These are phyloP conservation scores for Nixonia krombeini DNA, from an alignment of 1,140 invertebrate genomes.

Conservation along the genomic window DNA sequence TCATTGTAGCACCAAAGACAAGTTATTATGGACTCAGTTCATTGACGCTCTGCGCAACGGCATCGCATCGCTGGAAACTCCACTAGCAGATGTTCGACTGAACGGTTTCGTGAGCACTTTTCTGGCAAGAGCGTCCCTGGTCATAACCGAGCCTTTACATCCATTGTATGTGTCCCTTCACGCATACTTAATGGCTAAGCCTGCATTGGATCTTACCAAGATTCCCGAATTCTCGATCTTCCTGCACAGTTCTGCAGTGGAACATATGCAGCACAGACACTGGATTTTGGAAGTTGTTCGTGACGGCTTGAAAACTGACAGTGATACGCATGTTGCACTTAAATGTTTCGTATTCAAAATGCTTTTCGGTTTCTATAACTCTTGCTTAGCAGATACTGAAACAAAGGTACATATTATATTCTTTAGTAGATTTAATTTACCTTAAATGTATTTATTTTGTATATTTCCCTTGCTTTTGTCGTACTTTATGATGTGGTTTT, in stretches of 20 bases:
- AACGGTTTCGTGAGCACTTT: conserved; percentile 80
- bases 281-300: conserved; percentile 80
- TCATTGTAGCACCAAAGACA: conserved; percentile 71
- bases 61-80: conserved; percentile 53
- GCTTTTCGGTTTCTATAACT: conserved; percentile 72
- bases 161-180: conserved; percentile 79
- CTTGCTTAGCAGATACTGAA: conserved; percentile 61
- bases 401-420: no score
- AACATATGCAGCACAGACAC: conserved; percentile 73
- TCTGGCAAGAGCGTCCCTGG: conserved; percentile 76
- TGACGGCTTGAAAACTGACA: conserved; percentile 76
- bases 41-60: conserved; percentile 72
- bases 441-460: no score
- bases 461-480: no score
- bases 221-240: conserved; percentile 85
- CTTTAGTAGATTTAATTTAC: no score
- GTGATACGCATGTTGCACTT: conserved; percentile 74
- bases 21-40: conserved; percentile 68
- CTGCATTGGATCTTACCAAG: conserved; percentile 76
- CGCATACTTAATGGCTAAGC: conserved; percentile 80
- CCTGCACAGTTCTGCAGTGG: conserved; percentile 79
- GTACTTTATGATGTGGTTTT: no score
- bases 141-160: conserved; percentile 78
- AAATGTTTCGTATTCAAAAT: conserved; percentile 76
- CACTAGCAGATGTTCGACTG: conserved; percentile 71